Evolutionary conservation across 1,140 invertebrate species (phyloP), one percentile per base, ranked within the genome.

Genomic region (Oscheius sp.): DNA sequence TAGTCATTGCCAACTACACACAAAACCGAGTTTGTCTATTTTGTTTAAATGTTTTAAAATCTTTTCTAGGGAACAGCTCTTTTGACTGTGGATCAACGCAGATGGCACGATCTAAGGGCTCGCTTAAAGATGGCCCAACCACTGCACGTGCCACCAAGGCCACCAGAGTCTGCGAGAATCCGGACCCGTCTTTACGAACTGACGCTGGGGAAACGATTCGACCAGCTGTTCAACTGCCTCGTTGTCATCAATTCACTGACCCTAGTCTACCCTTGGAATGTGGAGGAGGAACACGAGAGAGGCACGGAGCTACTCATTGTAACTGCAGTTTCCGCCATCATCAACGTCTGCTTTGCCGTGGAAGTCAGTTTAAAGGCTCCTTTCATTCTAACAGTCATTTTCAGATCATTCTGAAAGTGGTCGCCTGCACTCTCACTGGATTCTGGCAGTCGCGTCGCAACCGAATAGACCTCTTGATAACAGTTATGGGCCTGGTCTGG

Each of bases 81-180:
- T 42, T 86, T 99, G 3, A 99, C 97, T 34, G 97, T 99, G 3
- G 97, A 99, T 86, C 97, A 99, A 87, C 89, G 97, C 83, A 87
- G 97, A 87, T 99, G 97, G 96, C 95, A 96, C 86, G 97, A 99
- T 85, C 88, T 99, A 71, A 99, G 99, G 84, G 98, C 98, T 82
- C 89, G 96, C 85, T 88, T 99, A 85, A 99, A 99, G 88, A 96
- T 99, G 82, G 96, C 97, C 29, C 97, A 99, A 85, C 97, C 97
- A 0, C 87, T 99, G 2, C 97, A 99, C 86, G 88, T 99, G 71
- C 97, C 97, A 2, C 95, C 96, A 0, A 89, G 95, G 79, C 96
- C 95, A 46, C 69, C 78, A 1, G 82, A 83, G 78, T 84, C 83
- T 0, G 83, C 82, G 18, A 75, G 78, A 29, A 91, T 97, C 76